Percentiles rank a stretch among this genome's conserved stretches.
Conservation (phyloP, 2,797 vertebrate genomes). For the Emys orbicularis region DNA sequence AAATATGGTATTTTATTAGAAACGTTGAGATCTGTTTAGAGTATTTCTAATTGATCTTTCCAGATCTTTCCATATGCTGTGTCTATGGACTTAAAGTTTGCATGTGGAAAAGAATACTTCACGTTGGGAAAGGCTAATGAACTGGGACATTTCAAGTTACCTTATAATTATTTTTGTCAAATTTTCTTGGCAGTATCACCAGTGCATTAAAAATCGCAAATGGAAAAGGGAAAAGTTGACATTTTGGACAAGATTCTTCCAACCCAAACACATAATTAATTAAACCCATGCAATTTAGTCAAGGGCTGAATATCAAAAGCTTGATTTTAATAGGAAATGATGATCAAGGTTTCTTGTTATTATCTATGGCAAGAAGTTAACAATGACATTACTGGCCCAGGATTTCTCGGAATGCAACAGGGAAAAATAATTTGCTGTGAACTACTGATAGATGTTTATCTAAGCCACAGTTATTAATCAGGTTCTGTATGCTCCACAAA, state of each 20-base stretch:
- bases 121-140: slow-evolving; percentile 48
- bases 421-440: neutral
- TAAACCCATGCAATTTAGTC: slow-evolving; percentile 26
- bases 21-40: slow-evolving; percentile 49
- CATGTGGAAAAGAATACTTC: slow-evolving; percentile 66
- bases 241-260: slow-evolving; percentile 13
- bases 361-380: neutral
- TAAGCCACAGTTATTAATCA: neutral
- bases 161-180: slow-evolving; percentile 64
- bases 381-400: neutral
- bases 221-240: slow-evolving; percentile 63
- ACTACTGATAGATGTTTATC: neutral
- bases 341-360: slow-evolving; percentile 6
- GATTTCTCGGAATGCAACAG: neutral
- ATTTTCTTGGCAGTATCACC: slow-evolving; percentile 66
- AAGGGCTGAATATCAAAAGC: slow-evolving; percentile 16
- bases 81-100: slow-evolving; percentile 52
- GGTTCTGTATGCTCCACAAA: neutral
- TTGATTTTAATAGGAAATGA: slow-evolving; percentile 18
- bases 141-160: slow-evolving; percentile 61
- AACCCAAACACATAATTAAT: slow-evolving; percentile 54
- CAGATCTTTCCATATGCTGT: slow-evolving; percentile 62
- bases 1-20: slow-evolving; percentile 58
- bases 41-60: slow-evolving; percentile 68
- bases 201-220: slow-evolving; percentile 30